A percentile compares a stretch with the other conserved stretches of the same genome.
Evolutionary conservation across 2,113 vertebrate genomes (phyloP).

Genomic region (Rattus rattus): DNA sequence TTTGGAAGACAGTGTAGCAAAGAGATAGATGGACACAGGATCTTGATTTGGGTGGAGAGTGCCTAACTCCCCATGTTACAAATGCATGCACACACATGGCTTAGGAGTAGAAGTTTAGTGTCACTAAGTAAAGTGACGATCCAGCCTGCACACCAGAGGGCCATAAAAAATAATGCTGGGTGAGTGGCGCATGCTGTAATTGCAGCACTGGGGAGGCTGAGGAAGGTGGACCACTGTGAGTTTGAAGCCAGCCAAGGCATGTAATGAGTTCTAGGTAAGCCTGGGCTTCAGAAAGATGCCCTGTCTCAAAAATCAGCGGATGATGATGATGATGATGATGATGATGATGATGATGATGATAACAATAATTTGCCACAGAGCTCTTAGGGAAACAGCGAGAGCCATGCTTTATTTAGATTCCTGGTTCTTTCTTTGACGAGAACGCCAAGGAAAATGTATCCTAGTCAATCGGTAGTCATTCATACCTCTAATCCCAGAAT

Average conservation of each 20-base stretch:
- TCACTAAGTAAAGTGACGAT: neutral
- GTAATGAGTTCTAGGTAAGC: neutral
- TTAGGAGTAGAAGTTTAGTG: neutral
- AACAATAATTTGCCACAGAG: neutral
- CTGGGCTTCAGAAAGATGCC: neutral
- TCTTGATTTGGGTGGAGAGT: neutral
- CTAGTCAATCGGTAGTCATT: neutral
- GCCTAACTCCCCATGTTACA: neutral
- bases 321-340: too few species aligned
- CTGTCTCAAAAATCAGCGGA: neutral
- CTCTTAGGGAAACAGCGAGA: neutral
- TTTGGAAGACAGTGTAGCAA: constrained; percentile 11
- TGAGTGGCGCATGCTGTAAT: neutral
- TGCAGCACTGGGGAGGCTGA: neutral
- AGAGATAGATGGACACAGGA: neutral
- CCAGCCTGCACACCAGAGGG: neutral
- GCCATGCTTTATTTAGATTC: constrained; percentile 1
- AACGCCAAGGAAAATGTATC: constrained; percentile 15
- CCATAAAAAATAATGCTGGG: neutral
- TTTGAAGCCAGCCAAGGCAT: neutral
- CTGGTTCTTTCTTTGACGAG: neutral
- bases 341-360: too few species aligned
- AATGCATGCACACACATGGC: neutral
- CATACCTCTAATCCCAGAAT: neutral
- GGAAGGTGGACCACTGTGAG: neutral